Percentiles rank a stretch among this genome's conserved stretches.
These are phyloP conservation scores for Mimas tiliae DNA, from an alignment of 2,888 invertebrate genomes.

Conservation along the genomic window DNA sequence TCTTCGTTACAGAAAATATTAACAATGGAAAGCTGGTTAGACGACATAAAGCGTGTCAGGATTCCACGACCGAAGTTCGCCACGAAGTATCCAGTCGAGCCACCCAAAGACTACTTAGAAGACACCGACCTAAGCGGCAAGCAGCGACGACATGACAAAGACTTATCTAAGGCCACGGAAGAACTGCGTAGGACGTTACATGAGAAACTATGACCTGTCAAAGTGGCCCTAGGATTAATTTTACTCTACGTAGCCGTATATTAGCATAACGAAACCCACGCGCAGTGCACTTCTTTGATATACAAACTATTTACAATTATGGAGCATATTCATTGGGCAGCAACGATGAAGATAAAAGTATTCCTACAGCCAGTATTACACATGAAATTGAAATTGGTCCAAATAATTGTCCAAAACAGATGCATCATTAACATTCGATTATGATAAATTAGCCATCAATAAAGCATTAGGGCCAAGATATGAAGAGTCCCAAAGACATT, in stretches of 20 bases:
- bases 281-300: slow-evolving; percentile 16
- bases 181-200: slow-evolving; percentile 90
- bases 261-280: slow-evolving; percentile 22
- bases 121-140: slow-evolving; percentile 84
- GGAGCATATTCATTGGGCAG: background rate
- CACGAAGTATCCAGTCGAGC: slow-evolving; percentile 88
- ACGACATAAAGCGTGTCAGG: slow-evolving; percentile 92
- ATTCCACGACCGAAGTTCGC: slow-evolving; percentile 94
- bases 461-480: background rate
- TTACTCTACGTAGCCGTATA: slow-evolving; percentile 9
- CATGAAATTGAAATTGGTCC: background rate
- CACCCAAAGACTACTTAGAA: slow-evolving; percentile 91
- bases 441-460: background rate
- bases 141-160: slow-evolving; percentile 79
- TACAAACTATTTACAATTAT: slow-evolving; percentile 10
- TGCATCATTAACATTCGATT: background rate
- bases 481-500: background rate
- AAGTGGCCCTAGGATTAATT: slow-evolving; percentile 3
- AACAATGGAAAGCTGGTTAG: slow-evolving; percentile 93
- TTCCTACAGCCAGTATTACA: background rate
- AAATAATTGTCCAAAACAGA: background rate
- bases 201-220: slow-evolving; percentile 88
- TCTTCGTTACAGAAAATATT: slow-evolving; percentile 16
- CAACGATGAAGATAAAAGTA: background rate
- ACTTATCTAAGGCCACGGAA: slow-evolving; percentile 89